Percentiles rank a stretch among this genome's conserved stretches.
Evolutionary conservation across 2,888 invertebrate species (phyloP).

Genomic region (Parthenolecanium corni): DNA sequence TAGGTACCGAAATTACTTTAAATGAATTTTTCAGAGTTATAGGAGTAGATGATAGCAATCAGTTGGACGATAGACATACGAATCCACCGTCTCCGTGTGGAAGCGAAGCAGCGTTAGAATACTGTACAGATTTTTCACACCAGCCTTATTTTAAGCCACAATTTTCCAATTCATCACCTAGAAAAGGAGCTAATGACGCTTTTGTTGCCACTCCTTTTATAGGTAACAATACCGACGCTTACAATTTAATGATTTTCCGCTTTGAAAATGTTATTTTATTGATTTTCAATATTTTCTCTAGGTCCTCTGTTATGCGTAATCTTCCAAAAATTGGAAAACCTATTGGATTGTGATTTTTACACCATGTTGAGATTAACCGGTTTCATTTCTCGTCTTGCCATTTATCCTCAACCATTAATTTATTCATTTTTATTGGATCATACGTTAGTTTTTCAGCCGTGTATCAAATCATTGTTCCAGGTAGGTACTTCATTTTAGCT

Average conservation of each 20-base stretch:
- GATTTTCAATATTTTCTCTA: conserved; percentile 34
- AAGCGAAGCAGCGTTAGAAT: conserved; percentile 30
- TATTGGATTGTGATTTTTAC: conserved; percentile 71
- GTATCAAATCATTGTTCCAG: conserved; percentile 82
- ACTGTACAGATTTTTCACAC: conserved; percentile 7
- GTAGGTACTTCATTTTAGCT: too few species aligned
- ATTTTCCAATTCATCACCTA: conserved; percentile 10
- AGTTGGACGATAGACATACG: conserved; percentile 28
- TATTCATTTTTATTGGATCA: conserved; percentile 78
- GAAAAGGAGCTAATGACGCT: conserved; percentile 21
- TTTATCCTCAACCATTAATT: conserved; percentile 79
- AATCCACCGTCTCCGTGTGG: conserved; percentile 30
- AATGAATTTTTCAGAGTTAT: conserved; percentile 13
- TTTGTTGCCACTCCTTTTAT: conserved; percentile 33
- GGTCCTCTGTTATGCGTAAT: conserved; percentile 73
- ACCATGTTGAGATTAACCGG: conserved; percentile 81
- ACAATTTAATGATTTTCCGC: background rate
- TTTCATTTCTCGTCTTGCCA: conserved; percentile 69
- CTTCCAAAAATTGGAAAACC: conserved; percentile 66
- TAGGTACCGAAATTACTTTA: background rate
- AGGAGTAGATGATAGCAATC: conserved; percentile 20
- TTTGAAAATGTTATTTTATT: background rate
- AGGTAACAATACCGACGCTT: conserved; percentile 31
- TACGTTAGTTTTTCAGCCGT: conserved; percentile 73
- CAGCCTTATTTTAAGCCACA: conserved; percentile 1